A percentile compares a stretch with the other conserved stretches of the same genome.
These are phyloP conservation scores for Thalassarche chlororhynchos DNA, from an alignment of 2,113 vertebrate species.

Conservation along the genomic window DNA sequence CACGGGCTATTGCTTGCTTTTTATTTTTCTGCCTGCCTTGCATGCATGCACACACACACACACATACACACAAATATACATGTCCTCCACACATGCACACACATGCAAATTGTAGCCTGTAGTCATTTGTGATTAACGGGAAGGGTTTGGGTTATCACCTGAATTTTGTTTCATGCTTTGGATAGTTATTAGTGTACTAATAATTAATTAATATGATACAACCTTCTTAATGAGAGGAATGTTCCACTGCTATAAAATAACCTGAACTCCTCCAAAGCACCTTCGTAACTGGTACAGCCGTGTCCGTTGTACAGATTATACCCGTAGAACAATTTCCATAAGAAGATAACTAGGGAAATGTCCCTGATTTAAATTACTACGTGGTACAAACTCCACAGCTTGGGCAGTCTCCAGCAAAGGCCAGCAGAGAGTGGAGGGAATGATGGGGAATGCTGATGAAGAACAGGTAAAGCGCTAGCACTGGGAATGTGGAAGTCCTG, in stretches of 20 bases:
- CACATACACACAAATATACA: background rate
- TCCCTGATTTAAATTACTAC: background rate
- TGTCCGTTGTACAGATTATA: background rate
- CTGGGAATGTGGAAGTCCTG: background rate
- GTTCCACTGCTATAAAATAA: background rate
- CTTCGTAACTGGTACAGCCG: background rate
- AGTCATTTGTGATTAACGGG: background rate
- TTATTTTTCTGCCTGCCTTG: background rate
- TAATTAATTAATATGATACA: background rate
- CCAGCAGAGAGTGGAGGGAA: background rate
- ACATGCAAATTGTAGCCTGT: background rate
- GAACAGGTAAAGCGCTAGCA: background rate
- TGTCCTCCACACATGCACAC: accelerated
- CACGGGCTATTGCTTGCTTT: background rate
- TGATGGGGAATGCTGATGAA: background rate
- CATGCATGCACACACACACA: accelerated
- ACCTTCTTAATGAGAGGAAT: background rate
- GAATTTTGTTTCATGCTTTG: background rate
- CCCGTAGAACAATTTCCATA: background rate
- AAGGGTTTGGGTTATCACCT: background rate
- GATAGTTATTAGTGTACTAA: background rate
- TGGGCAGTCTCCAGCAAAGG: background rate
- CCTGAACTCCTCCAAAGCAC: background rate
- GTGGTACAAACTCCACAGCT: background rate
- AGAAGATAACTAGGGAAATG: background rate